phyloP scores from a whole-genome alignment of 2,888 invertebrate genomes.

The Pristionchus exspectatus region DNA sequence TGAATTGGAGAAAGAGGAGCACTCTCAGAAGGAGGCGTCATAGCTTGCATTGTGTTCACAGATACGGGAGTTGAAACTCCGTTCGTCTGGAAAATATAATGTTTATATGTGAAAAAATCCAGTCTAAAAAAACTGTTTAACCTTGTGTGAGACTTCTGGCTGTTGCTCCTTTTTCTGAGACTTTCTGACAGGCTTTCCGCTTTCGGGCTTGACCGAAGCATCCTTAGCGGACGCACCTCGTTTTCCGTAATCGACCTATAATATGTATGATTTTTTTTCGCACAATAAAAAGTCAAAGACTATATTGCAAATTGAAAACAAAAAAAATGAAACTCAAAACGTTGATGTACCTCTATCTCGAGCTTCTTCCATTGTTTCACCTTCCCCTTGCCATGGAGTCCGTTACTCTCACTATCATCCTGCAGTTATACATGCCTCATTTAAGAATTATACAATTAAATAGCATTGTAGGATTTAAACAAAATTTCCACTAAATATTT shows the following conservation, averaged over 20 bases:
- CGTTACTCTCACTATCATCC: conserved; percentile 40
- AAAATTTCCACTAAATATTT: neutral
- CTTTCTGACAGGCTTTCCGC: conserved; percentile 3
- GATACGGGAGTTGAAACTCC: conserved; percentile 17
- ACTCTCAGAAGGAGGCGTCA: conserved; percentile 27
- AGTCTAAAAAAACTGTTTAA: neutral
- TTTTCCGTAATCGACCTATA: conserved; percentile 52
- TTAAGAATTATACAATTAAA: neutral
- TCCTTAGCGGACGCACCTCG: conserved; percentile 44
- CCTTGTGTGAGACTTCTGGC: neutral
- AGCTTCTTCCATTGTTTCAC: conserved; percentile 77
- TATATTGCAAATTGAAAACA: neutral
- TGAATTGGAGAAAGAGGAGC: conserved; percentile 48
- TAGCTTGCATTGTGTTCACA: conserved; percentile 6
- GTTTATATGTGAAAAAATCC: neutral
- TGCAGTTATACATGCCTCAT: neutral
- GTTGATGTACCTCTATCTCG: conserved; percentile 72
- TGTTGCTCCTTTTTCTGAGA: conserved; percentile 35
- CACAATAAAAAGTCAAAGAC: neutral
- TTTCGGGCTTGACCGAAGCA: conserved; percentile 7
- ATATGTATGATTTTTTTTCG: neutral
- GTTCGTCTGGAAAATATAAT: conserved; percentile 37
- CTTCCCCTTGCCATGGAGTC: conserved; percentile 60
- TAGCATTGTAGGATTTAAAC: neutral
- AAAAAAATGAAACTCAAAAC: neutral